phyloP scores from a whole-genome alignment of 2,888 invertebrate genomes.

The Linyphia triangularis region DNA sequence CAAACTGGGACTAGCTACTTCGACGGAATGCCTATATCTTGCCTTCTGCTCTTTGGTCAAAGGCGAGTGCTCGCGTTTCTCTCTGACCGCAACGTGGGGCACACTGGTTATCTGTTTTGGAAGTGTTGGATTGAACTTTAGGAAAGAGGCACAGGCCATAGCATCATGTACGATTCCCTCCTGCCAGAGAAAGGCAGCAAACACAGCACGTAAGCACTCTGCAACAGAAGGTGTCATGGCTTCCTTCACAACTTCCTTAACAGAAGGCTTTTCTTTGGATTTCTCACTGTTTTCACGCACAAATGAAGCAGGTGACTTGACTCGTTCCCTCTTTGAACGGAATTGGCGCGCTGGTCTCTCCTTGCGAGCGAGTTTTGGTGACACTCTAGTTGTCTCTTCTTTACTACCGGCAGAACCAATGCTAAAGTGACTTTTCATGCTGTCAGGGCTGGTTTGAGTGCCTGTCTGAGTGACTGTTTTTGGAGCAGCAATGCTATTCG shows the following conservation, averaged over 20 bases:
- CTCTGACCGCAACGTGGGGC: conserved; percentile 64
- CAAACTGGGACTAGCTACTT: conserved; percentile 82
- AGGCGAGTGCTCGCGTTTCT: conserved; percentile 78
- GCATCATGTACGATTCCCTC: conserved; percentile 98
- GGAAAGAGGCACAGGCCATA: conserved; percentile 97
- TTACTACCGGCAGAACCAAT: conserved; percentile 82
- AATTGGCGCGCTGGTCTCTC: conserved; percentile 81
- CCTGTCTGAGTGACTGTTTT: conserved; percentile 84
- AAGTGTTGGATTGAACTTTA: conserved; percentile 90
- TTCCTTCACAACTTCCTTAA: conserved; percentile 84
- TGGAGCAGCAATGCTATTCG: conserved; percentile 79
- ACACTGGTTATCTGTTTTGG: conserved; percentile 86
- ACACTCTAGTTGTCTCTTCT: conserved; percentile 81
- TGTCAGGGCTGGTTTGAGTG: conserved; percentile 87
- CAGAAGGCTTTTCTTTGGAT: conserved; percentile 79
- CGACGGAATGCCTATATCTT: conserved; percentile 91
- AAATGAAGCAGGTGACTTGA: conserved; percentile 79
- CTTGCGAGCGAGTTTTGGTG: conserved; percentile 83
- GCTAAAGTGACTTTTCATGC: conserved; percentile 83
- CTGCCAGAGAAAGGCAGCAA: conserved; percentile 98
- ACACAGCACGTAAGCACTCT: conserved; percentile 94
- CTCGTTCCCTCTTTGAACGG: conserved; percentile 80
- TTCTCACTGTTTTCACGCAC: conserved; percentile 76
- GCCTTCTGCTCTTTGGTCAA: conserved; percentile 81
- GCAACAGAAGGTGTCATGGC: conserved; percentile 95